These are phyloP conservation scores for Lerista edwardsae DNA, from an alignment of 2,797 vertebrate species.

Conservation along the genomic window DNA sequence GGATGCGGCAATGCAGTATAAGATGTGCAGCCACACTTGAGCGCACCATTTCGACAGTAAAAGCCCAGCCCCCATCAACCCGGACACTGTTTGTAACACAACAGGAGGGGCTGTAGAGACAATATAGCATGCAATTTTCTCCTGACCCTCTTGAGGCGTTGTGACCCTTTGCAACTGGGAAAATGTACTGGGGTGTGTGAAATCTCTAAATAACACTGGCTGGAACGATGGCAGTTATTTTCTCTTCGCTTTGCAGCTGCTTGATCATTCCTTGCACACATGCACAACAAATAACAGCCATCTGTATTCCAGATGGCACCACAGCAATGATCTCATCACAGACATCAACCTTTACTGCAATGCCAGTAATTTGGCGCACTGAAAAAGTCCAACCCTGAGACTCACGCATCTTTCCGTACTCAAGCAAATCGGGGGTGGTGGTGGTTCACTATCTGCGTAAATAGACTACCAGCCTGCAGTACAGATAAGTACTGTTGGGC, in stretches of 20 bases:
- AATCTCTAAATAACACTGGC: constrained; percentile 19
- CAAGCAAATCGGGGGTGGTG: background rate
- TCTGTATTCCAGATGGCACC: constrained; percentile 45
- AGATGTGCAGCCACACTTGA: background rate
- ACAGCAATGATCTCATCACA: constrained; percentile 37
- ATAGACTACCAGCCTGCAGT: background rate
- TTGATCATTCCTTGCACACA: constrained; percentile 28
- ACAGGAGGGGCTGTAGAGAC: background rate
- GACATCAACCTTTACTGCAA: constrained; percentile 33
- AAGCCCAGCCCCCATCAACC: background rate
- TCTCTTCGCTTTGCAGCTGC: constrained; percentile 13
- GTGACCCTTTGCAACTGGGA: background rate
- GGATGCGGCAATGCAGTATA: background rate
- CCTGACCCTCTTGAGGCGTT: background rate
- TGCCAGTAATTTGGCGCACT: constrained; percentile 28
- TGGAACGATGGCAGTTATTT: constrained; percentile 7
- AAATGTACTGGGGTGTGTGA: too few relatives aligned
- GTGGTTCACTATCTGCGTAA: background rate
- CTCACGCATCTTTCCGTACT: background rate
- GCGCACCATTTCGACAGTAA: background rate
- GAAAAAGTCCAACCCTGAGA: constrained; percentile 4
- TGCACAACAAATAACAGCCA: constrained; percentile 31
- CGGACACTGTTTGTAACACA: background rate
- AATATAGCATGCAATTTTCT: background rate
- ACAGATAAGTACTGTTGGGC: background rate